Conservation (phyloP, 2,888 invertebrate species). For the Tipula vernalis region DNA sequence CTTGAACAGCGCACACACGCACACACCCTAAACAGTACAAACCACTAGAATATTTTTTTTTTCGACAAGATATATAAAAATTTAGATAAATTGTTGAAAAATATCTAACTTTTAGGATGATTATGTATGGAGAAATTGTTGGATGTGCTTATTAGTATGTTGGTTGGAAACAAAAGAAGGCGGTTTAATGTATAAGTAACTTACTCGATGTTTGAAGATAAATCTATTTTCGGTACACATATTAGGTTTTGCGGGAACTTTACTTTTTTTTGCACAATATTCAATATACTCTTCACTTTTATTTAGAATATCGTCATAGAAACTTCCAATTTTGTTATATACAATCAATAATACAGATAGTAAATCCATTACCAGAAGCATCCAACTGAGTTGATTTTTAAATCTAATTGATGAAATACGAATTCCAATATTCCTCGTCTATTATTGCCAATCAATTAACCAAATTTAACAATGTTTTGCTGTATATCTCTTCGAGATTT, state of each 20-base stretch:
- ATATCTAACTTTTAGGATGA: background rate
- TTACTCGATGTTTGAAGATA: background rate
- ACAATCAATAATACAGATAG: background rate
- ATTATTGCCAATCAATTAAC: background rate
- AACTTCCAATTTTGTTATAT: background rate
- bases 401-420: background rate
- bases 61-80: background rate
- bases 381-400: background rate
- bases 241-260: background rate
- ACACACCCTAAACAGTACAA: background rate
- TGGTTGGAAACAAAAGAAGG: background rate
- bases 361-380: background rate
- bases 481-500: background rate
- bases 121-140: background rate
- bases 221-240: background rate
- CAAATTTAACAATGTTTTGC: background rate
- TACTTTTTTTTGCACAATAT: no score
- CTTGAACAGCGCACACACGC: background rate
- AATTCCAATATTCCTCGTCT: background rate
- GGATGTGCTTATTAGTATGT: background rate
- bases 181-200: background rate
- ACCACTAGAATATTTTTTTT: background rate
- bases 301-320: background rate
- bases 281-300: background rate
- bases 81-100: background rate